phyloP scores from a whole-genome alignment of 2,113 vertebrate genomes.

The Empidonax alnorum region DNA sequence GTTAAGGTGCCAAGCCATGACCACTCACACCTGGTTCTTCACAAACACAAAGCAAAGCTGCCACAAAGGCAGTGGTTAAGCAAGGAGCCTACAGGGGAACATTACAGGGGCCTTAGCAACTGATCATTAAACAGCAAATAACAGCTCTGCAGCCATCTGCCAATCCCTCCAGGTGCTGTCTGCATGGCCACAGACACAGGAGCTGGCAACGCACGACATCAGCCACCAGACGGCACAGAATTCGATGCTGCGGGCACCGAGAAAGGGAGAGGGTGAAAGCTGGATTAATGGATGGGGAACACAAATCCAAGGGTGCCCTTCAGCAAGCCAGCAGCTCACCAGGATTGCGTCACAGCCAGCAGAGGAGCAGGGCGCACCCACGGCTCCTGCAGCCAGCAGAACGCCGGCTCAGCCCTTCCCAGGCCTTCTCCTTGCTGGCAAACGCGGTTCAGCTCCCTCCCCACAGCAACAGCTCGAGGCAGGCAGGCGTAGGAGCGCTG shows the following conservation, averaged over 20 bases:
- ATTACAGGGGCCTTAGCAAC: background rate
- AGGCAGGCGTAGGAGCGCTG: background rate
- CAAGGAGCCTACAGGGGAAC: background rate
- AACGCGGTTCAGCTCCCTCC: background rate
- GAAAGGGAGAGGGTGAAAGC: background rate
- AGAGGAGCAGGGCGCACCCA: background rate
- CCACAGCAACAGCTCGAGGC: background rate
- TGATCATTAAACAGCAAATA: background rate
- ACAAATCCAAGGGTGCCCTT: background rate
- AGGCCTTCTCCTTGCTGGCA: background rate
- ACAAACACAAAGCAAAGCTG: background rate
- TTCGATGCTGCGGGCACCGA: accelerated
- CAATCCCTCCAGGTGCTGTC: background rate
- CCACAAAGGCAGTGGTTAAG: background rate
- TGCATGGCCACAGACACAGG: background rate
- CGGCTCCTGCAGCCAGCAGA: background rate
- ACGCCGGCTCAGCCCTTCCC: background rate
- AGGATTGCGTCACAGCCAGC: background rate
- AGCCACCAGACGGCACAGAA: background rate
- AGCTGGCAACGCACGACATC: background rate
- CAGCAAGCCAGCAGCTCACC: background rate
- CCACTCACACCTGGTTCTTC: background rate
- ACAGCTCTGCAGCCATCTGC: background rate
- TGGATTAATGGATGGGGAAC: background rate
- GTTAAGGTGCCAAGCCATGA: background rate